Conservation (phyloP, 2,797 vertebrate genomes). For the Epinephelus coioides region DNA sequence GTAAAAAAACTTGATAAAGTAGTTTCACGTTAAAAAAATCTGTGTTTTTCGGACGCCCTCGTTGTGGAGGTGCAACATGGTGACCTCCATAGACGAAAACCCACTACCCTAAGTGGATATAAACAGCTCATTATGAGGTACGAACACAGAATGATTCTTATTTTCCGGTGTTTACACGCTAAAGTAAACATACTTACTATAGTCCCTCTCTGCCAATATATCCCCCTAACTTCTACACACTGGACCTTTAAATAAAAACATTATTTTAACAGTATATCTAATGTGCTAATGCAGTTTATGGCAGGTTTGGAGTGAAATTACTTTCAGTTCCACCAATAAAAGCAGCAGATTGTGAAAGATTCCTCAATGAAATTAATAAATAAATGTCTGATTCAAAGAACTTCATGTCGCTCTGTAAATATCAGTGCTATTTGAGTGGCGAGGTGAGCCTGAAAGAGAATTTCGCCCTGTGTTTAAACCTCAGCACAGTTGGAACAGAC, state of each 20-base stretch:
- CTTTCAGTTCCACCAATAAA: slow-evolving; percentile 28
- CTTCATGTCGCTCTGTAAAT: neutral
- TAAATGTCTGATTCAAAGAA: neutral
- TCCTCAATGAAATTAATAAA: neutral
- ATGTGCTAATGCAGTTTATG: neutral
- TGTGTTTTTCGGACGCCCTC: too few relatives aligned
- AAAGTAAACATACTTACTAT: too few relatives aligned
- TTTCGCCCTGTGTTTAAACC: neutral
- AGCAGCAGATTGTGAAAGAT: neutral
- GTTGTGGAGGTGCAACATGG: too few relatives aligned
- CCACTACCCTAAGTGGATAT: too few relatives aligned
- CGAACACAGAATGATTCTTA: too few relatives aligned
- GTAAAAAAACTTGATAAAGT: too few relatives aligned
- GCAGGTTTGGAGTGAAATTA: slow-evolving; percentile 30
- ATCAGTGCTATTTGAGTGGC: neutral
- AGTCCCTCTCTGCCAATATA: too few relatives aligned
- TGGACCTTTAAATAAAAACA: neutral
- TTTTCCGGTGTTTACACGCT: too few relatives aligned
- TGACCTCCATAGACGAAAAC: too few relatives aligned
- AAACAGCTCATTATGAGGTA: too few relatives aligned
- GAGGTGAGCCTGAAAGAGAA: slow-evolving; percentile 35
- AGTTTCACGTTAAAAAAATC: too few relatives aligned
- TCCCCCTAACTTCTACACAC: too few relatives aligned
- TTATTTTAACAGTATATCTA: neutral
- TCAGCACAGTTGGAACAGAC: neutral